A percentile compares a stretch with the other conserved stretches of the same genome.
Evolutionary conservation across 2,888 invertebrate genomes (phyloP).

Genomic region (Dyspetes luteomarginatus): DNA sequence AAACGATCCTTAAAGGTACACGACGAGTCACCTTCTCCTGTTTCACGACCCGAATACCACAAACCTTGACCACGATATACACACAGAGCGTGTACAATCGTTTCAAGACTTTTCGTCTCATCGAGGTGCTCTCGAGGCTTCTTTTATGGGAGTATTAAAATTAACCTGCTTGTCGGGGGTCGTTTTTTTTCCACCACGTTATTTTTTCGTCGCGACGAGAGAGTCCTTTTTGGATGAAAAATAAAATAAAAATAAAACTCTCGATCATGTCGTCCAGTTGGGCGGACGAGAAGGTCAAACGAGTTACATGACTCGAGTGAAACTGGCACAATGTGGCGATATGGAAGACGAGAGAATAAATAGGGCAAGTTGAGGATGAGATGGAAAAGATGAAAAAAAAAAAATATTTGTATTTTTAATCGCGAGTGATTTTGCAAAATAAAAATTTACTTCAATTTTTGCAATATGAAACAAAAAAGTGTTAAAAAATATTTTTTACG

Average conservation of each 20-base stretch:
- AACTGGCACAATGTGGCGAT: slow-evolving; percentile 34
- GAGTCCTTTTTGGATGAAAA: slow-evolving; percentile 30
- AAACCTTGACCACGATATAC: slow-evolving; percentile 78
- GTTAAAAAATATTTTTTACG: neutral
- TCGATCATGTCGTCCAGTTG: slow-evolving; percentile 9
- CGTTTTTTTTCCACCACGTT: neutral
- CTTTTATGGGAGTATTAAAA: slow-evolving; percentile 61
- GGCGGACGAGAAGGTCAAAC: slow-evolving; percentile 35
- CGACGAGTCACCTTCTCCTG: slow-evolving; percentile 54
- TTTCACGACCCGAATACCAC: slow-evolving; percentile 70
- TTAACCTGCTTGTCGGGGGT: slow-evolving; percentile 36
- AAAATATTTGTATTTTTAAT: neutral
- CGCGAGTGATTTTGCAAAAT: neutral
- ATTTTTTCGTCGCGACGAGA: neutral
- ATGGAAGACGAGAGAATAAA: slow-evolving; percentile 1
- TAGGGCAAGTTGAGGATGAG: neutral
- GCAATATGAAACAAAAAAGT: neutral
- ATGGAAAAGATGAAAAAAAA: neutral
- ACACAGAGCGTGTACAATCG: slow-evolving; percentile 1
- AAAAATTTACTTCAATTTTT: neutral
- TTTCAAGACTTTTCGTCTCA: slow-evolving; percentile 24
- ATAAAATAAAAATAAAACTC: slow-evolving; percentile 1
- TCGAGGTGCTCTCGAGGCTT: slow-evolving; percentile 22
- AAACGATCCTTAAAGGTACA: slow-evolving; percentile 73
- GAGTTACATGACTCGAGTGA: slow-evolving; percentile 14